Percentiles rank a stretch among this genome's conserved stretches.
Conservation (phyloP, 2,888 invertebrate genomes). For the Drosophila putrida region DNA sequence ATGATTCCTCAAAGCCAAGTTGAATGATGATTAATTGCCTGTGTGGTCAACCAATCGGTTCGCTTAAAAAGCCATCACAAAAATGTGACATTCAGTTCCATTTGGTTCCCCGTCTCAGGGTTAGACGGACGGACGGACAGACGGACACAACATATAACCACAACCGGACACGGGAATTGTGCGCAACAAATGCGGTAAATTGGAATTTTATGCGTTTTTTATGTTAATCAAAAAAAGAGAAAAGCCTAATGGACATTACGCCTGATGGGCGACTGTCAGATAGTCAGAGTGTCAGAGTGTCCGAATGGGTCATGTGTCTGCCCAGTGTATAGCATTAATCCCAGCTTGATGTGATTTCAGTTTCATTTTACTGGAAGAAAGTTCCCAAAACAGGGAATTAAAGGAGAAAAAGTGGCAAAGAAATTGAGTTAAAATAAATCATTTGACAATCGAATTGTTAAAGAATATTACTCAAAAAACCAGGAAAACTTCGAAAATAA, state of each 20-base stretch:
- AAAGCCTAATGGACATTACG: conserved; percentile 53
- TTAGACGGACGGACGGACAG: conserved; percentile 7
- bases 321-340: conserved; percentile 37
- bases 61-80: conserved; percentile 71
- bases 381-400: conserved; percentile 25
- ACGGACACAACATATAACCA: not conserved
- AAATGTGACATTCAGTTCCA: conserved; percentile 67
- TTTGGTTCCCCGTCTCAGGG: not conserved
- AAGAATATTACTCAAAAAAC: no score
- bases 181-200: conserved; percentile 83
- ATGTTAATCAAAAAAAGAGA: conserved; percentile 75
- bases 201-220: conserved; percentile 83
- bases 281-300: conserved; percentile 26
- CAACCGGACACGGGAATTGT: conserved; percentile 35
- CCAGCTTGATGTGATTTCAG: conserved; percentile 25
- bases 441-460: no score
- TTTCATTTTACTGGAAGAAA: conserved; percentile 1
- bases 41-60: conserved; percentile 40
- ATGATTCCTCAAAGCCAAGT: conserved; percentile 24
- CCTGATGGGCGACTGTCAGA: conserved; percentile 30
- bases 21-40: conserved; percentile 58
- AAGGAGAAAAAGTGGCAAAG: not conserved
- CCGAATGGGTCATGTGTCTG: conserved; percentile 41
- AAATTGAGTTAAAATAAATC: no score
- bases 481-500: not conserved